Base-by-base conservation (phyloP, 2,888 invertebrate species). In the Operophtera brumata region DNA sequence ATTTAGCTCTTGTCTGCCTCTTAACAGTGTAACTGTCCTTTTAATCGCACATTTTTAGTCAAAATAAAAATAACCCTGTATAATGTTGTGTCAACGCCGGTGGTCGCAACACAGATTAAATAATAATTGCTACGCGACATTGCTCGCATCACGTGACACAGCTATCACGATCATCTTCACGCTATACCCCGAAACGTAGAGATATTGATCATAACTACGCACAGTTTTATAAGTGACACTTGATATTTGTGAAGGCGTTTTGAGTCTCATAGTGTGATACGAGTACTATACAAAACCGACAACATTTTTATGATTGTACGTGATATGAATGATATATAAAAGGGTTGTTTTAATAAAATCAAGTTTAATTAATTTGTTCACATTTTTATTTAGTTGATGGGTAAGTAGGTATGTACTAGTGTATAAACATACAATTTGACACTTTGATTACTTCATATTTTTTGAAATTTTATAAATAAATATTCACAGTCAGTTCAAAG, bases 401-500 rank as follows among this genome's bases (percentile, higher is more conserved):
- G 47, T 40, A 59, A 32, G 25, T 47, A 47, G 25, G 47, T 48
- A 48, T 5, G 26, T 43, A 48, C 52, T 52, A 52, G 32, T 71
- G 77, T 77, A 77, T 76, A 77, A 71, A 74, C 75, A 61, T 40
- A 74, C n/a, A 73, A 75, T 80, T 82, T 83, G 80, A 83, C 79
- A 37, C 48, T 40, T 41, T 32, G 12, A 30, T 53, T 73, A 65
- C 63, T 66, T 65, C 43, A 66, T 59, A 61, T 61, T 58, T 57
- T 52, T 55, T 56, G 35, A 55, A 57, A 57, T 49, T 51, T 52
- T 53, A 59, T 47, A 54, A 50, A 51, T 62, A 62, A 50, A 57
- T n/a, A n/a, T 50, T 43, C 42, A 57, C 47, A 65, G 56, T 66
- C 68, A 69, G 65, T 69, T 71, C 73, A 60, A 75, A 69, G 67